A percentile compares a stretch with the other conserved stretches of the same genome.
Evolutionary conservation across 2,113 vertebrate genomes (phyloP).

Genomic region (Danio rerio): DNA sequence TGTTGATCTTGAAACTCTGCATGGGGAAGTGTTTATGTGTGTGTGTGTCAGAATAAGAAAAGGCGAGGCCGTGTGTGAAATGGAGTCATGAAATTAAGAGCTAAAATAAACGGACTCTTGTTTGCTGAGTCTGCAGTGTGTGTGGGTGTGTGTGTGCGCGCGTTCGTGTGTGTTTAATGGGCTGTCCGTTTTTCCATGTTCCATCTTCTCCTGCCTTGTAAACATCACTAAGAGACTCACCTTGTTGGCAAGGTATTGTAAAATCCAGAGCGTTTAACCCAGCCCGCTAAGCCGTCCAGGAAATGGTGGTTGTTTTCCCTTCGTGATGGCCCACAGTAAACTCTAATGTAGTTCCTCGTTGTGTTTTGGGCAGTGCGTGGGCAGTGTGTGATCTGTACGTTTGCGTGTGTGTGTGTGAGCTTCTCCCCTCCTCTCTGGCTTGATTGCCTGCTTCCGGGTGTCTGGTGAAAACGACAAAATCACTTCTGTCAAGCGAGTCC

Average conservation of each 20-base stretch:
- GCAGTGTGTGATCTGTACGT: background rate
- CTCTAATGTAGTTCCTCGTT: constrained; percentile 5
- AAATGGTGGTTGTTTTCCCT: constrained; percentile 19
- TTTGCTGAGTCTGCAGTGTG: constrained; percentile 36
- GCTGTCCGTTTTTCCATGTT: constrained; percentile 4
- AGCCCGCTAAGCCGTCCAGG: background rate
- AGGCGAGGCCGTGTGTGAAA: constrained; percentile 19
- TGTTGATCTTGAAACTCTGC: constrained; percentile 39
- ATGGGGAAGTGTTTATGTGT: constrained; percentile 6
- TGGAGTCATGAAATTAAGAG: constrained; percentile 33
- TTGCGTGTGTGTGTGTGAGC: background rate
- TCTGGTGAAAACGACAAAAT: background rate
- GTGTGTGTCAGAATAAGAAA: background rate
- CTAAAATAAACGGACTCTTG: constrained; percentile 47
- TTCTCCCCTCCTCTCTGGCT: background rate
- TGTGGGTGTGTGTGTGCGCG: constrained; percentile 5
- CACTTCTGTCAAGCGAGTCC: background rate
- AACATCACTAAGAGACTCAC: constrained; percentile 25
- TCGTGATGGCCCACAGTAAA: background rate
- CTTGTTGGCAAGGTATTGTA: constrained; percentile 14
- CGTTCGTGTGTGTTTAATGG: constrained; percentile 9
- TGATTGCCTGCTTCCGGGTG: background rate
- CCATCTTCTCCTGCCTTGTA: constrained; percentile 1
- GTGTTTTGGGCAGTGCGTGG: constrained; percentile 6
- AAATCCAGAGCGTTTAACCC: constrained; percentile 9